Conservation (phyloP, 2,113 vertebrate genomes). For the Danio rerio region DNA sequence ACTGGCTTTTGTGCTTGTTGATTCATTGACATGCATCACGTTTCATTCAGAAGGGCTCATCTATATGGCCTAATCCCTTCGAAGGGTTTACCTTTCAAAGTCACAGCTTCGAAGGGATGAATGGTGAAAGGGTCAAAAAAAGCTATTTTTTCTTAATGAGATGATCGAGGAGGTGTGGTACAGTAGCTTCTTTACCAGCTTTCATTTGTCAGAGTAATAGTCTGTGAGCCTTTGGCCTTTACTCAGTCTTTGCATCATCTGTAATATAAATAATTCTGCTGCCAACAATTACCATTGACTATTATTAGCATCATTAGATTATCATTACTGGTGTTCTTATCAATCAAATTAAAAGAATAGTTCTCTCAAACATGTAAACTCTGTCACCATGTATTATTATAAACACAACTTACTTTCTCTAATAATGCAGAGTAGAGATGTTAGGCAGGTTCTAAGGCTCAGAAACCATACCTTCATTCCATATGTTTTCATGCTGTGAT, state of each 20-base stretch:
- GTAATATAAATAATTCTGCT: constrained; percentile 48
- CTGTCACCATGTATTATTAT: not conserved
- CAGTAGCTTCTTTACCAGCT: not conserved
- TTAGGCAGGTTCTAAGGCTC: not conserved
- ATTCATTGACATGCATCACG: no score
- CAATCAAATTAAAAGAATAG: not conserved
- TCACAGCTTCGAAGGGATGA: no score
- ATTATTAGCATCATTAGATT: constrained; percentile 21
- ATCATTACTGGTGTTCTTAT: not conserved
- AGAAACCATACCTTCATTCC: not conserved
- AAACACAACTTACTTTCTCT: not conserved
- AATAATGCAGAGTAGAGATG: not conserved
- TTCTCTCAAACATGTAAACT: not conserved
- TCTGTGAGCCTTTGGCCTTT: constrained; percentile 7
- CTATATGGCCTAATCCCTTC: no score
- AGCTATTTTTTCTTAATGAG: no score
- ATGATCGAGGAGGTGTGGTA: no score
- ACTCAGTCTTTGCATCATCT: not conserved
- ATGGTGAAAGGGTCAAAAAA: no score
- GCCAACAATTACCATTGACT: constrained; percentile 7
- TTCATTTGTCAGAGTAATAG: constrained; percentile 21
- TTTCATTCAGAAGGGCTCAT: no score
- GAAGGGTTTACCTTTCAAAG: no score
- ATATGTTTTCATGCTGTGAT: not conserved
- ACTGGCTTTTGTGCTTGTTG: no score